A percentile compares a stretch with the other conserved stretches of the same genome.
Conservation (phyloP, 1,140 invertebrate genomes). For the Saccostrea cuccullata region DNA sequence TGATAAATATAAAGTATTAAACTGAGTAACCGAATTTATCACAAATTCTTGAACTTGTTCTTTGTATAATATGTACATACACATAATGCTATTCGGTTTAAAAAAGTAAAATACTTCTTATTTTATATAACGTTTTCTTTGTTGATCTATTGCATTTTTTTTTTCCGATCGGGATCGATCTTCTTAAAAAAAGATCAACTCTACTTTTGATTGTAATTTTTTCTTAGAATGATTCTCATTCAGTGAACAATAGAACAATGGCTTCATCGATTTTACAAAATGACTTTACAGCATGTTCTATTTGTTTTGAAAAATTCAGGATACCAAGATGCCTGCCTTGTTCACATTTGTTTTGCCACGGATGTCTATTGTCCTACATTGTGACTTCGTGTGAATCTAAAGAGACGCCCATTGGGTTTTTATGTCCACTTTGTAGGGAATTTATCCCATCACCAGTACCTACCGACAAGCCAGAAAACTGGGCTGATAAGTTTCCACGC, state of each 20-base stretch:
- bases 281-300: background rate
- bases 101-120: no score
- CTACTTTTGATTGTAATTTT: background rate
- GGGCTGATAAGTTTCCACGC: background rate
- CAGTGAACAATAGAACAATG: background rate
- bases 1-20: no score
- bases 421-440: background rate
- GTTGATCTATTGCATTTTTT: background rate
- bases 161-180: background rate
- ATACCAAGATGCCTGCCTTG: background rate
- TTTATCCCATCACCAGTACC: background rate
- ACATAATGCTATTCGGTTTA: no score
- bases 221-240: no score
- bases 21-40: no score
- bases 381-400: background rate
- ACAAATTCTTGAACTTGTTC: no score
- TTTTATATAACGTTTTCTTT: background rate
- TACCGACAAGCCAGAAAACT: background rate
- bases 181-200: no score
- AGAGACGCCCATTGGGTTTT: background rate
- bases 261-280: background rate
- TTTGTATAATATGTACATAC: no score
- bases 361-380: background rate
- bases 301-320: slow-evolving; percentile 2
- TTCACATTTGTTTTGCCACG: background rate